Evolutionary conservation across 2,797 vertebrate genomes (phyloP), one percentile per base, ranked within the genome.

Genomic region (Mus minutoides): DNA sequence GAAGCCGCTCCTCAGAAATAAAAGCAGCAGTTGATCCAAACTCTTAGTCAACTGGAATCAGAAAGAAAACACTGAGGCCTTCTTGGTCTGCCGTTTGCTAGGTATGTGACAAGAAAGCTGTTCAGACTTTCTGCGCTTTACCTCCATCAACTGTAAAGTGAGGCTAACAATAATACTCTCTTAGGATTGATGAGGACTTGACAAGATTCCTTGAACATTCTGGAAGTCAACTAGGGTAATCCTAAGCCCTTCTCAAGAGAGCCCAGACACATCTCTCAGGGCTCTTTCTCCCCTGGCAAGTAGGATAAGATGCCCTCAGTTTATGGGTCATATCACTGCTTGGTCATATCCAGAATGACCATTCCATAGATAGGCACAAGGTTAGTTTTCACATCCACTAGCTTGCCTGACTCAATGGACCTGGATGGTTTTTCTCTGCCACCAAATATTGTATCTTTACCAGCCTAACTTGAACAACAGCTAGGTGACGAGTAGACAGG

Each of bases 51-150:
- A 31, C 67, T 82, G 37, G 31, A 93, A 21, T 91, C 90, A 76
- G 76, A 21, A 37, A 22, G 69, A 19, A 46, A 22, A 31, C 77
- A 43, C 52, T 56, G 8, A 92, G 71, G 62, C 62, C 58, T 76
- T 49, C 19, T 82, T 52, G 62, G 73, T 43, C 58, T 77, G 40
- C n/a, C 56, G 8, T 69, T 58, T 77, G 60, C 19, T 40, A 52
- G 87, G 78, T 54, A 4, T 52, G 46, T 54, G 54, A 60, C 37
- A 60, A 67, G 40, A 60, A 84, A 87, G 60, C 90, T 79, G 22
- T 69, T 90, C 80, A 52, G 87, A 49, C n/a, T 90, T 31, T 95
- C 88, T 56, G 91, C 90, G 73, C 83, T 75, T 91, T 40, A 58
- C 46, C 49, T 73, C 88, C 75, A 69, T 64, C 54, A 24, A 19